Percentiles rank a stretch among this genome's conserved stretches.
These are phyloP conservation scores for Troilus luridus DNA, from an alignment of 2,888 invertebrate species.

Conservation along the genomic window DNA sequence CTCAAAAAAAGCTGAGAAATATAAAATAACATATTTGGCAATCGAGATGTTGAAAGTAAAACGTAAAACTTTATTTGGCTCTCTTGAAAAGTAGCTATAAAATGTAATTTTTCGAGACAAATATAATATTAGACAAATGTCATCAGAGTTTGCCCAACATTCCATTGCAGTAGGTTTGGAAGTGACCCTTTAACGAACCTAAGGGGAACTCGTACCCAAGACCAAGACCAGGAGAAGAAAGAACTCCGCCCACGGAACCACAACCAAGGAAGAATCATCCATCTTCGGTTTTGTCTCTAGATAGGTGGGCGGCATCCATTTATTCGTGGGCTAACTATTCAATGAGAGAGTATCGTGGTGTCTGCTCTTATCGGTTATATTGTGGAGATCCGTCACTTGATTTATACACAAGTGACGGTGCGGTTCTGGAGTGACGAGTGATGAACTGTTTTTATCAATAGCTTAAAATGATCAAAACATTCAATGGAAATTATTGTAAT, in stretches of 20 bases:
- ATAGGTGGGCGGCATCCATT: not conserved
- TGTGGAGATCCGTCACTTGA: not conserved
- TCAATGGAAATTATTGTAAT: not conserved
- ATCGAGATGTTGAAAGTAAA: too few relatives aligned
- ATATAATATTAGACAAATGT: too few relatives aligned
- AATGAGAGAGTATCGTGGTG: not conserved
- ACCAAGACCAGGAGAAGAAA: not conserved
- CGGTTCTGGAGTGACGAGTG: not conserved
- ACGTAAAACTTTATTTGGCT: too few relatives aligned
- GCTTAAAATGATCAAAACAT: not conserved
- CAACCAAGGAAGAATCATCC: not conserved
- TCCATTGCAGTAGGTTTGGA: not conserved
- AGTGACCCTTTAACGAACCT: not conserved
- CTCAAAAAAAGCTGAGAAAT: too few relatives aligned
- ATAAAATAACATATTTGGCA: too few relatives aligned
- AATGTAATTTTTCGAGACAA: too few relatives aligned
- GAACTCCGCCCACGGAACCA: not conserved
- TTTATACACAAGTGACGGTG: not conserved
- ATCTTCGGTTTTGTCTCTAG: conserved; percentile 14
- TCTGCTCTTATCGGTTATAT: conserved; percentile 8
- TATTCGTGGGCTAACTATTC: conserved; percentile 10
- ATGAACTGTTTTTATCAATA: not conserved
- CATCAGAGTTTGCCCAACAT: too few relatives aligned
- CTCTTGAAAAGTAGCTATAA: too few relatives aligned
- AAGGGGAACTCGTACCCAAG: not conserved